Percentiles rank a stretch among this genome's conserved stretches.
phyloP scores from a whole-genome alignment of 2,888 invertebrate species.

The Orthosia cruda region DNA sequence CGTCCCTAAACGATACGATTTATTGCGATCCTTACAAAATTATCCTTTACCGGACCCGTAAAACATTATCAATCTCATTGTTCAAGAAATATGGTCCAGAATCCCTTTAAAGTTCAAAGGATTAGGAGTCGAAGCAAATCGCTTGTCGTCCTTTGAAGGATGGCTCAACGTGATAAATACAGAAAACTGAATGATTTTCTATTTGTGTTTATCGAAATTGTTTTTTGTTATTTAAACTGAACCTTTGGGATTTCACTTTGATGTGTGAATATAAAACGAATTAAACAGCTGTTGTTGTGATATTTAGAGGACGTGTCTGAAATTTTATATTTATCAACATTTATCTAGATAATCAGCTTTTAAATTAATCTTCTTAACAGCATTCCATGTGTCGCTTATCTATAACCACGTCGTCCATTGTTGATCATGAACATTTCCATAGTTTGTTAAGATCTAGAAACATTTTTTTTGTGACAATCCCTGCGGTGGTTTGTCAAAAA shows the following conservation, averaged over 20 bases:
- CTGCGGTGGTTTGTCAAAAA: no score
- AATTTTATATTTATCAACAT: not conserved
- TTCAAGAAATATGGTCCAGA: constrained; percentile 14
- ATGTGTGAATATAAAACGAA: constrained; percentile 15
- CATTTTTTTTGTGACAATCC: no score
- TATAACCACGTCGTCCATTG: not conserved
- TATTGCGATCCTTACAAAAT: constrained; percentile 73
- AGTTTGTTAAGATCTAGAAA: no score
- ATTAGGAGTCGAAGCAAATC: constrained; percentile 41
- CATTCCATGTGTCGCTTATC: not conserved
- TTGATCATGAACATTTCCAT: not conserved
- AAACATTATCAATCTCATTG: constrained; percentile 21
- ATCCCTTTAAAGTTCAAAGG: not conserved
- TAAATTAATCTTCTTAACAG: not conserved
- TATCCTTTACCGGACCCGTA: constrained; percentile 1
- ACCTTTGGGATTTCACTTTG: constrained; percentile 10
- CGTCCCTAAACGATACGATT: constrained; percentile 80
- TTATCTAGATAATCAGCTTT: not conserved
- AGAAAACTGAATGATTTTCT: constrained; percentile 36
- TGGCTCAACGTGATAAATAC: constrained; percentile 46
- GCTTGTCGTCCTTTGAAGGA: constrained; percentile 49
- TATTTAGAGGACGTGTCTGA: not conserved
- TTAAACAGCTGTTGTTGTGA: not conserved
- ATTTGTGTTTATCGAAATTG: constrained; percentile 38
- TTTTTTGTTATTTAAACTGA: not conserved